These are phyloP conservation scores for Lasioglossum albipes DNA, from an alignment of 1,140 invertebrate genomes.

Conservation along the genomic window DNA sequence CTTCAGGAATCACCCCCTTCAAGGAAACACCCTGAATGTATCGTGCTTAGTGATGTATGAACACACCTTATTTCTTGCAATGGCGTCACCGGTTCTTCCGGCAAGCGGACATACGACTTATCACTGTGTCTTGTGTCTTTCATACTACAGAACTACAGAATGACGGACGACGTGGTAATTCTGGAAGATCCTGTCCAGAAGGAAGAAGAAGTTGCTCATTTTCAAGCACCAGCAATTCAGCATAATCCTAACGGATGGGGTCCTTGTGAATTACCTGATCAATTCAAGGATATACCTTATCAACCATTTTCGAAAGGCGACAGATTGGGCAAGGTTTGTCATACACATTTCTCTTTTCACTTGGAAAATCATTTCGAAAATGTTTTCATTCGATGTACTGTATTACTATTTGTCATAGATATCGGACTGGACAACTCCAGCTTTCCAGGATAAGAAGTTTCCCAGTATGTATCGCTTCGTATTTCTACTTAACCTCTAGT, in stretches of 20 bases:
- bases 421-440: conserved; percentile 98
- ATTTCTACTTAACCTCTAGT: not conserved
- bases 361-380: not conserved
- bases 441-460: conserved; percentile 96
- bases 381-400: not conserved
- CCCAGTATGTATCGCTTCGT: conserved; percentile 86
- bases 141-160: conserved; percentile 8
- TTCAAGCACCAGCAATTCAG: conserved; percentile 88
- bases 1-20: too few relatives aligned
- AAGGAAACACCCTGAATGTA: too few relatives aligned
- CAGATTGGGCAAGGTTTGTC: conserved; percentile 91
- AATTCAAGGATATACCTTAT: conserved; percentile 98
- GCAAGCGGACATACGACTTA: not conserved
- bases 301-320: conserved; percentile 99
- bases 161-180: conserved; percentile 57
- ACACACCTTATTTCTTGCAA: not conserved
- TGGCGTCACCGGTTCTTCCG: conserved; percentile 39
- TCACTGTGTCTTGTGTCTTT: conserved; percentile 3
- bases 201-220: conserved; percentile 77
- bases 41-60: not conserved
- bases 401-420: conserved; percentile 82
- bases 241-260: conserved; percentile 97
- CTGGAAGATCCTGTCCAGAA: conserved; percentile 50
- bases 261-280: conserved; percentile 94
- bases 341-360: not conserved